Evolutionary conservation across 2,888 invertebrate species (phyloP).

Genomic region (Tricholauxania praeusta): DNA sequence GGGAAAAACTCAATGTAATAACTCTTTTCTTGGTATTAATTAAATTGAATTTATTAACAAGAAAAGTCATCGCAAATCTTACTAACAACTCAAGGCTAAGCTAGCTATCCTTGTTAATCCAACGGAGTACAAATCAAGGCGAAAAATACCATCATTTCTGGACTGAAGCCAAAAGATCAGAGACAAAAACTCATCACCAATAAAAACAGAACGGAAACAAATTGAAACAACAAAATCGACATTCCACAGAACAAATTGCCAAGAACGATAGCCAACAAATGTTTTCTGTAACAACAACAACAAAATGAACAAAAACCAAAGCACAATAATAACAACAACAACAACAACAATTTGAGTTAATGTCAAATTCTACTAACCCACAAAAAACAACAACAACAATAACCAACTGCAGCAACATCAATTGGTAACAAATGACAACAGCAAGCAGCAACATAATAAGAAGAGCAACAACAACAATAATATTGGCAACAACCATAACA

Average conservation of each 20-base stretch:
- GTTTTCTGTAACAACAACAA: conserved; percentile 16
- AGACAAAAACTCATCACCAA: too few species aligned
- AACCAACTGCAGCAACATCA: conserved; percentile 14
- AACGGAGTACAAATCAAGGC: too few species aligned
- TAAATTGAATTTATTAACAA: conserved; percentile 3
- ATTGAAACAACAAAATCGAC: conserved; percentile 41
- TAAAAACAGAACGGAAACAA: conserved; percentile 31
- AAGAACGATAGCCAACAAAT: conserved; percentile 37
- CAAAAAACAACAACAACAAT: conserved; percentile 19
- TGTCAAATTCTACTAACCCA: conserved; percentile 28
- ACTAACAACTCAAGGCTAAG: too few species aligned
- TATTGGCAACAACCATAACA: conserved; percentile 14
- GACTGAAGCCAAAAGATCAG: too few species aligned
- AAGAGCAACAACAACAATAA: conserved; percentile 36
- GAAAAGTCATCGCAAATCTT: not conserved
- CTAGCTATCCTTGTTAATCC: too few species aligned
- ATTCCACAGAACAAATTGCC: conserved; percentile 45
- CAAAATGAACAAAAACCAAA: not conserved
- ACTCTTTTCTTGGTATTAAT: not conserved
- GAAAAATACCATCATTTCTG: too few species aligned
- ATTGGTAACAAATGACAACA: too few species aligned
- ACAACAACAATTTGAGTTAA: conserved; percentile 37
- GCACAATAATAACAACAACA: conserved; percentile 30
- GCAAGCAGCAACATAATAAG: conserved; percentile 23
- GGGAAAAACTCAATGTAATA: too few species aligned